These are phyloP conservation scores for Drosophila subobscura DNA, from an alignment of 1,140 invertebrate species.

Conservation along the genomic window DNA sequence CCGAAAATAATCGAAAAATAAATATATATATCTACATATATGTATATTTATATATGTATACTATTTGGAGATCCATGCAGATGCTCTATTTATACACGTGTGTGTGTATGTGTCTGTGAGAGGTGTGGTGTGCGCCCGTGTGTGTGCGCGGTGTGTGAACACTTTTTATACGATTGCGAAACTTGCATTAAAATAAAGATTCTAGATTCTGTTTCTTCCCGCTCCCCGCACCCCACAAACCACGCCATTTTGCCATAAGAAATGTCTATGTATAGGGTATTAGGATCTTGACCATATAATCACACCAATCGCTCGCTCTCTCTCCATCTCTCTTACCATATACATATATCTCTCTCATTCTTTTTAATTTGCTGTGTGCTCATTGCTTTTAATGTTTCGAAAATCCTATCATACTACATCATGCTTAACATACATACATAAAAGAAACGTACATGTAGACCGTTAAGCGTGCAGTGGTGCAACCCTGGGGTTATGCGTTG, in stretches of 20 bases:
- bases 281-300: no score
- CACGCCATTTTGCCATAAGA: no score
- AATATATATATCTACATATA: constrained; percentile 45
- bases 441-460: constrained; percentile 11
- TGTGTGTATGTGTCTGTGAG: constrained; percentile 29
- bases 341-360: constrained; percentile 22
- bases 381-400: constrained; percentile 59
- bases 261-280: no score
- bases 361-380: not conserved
- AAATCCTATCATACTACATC: constrained; percentile 42
- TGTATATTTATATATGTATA: constrained; percentile 75
- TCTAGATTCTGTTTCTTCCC: no score
- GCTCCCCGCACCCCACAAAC: no score
- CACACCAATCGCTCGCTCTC: not conserved
- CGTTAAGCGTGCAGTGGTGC: constrained; percentile 25
- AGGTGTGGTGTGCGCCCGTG: constrained; percentile 45
- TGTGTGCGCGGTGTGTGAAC: constrained; percentile 34
- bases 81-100: constrained; percentile 71
- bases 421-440: not conserved
- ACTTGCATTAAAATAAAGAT: constrained; percentile 32
- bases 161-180: constrained; percentile 59
- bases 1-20: constrained; percentile 59
- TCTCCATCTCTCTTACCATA: constrained; percentile 16
- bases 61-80: constrained; percentile 75
- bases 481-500: constrained; percentile 36